phyloP scores from a whole-genome alignment of 2,797 vertebrate genomes.

The Cynodonichthys magdalenae region DNA sequence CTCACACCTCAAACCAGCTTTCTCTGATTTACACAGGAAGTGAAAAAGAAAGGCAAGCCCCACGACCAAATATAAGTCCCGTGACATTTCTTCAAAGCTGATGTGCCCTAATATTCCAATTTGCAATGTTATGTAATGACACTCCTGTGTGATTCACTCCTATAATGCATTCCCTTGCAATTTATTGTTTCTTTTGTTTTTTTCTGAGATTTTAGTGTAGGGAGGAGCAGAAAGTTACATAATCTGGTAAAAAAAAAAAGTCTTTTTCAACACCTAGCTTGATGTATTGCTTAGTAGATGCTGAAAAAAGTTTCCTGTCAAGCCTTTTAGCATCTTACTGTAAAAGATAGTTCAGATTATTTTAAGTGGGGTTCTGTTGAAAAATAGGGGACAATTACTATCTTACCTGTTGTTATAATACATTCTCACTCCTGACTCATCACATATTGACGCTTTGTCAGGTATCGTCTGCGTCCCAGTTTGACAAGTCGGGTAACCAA shows the following conservation, averaged over 20 bases:
- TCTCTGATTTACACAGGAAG: slow-evolving; percentile 52
- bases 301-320: slow-evolving; percentile 1
- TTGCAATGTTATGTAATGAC: slow-evolving; percentile 56
- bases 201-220: slow-evolving; percentile 40
- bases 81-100: slow-evolving; percentile 55
- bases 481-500: too few relatives aligned
- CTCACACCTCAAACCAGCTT: slow-evolving; percentile 35
- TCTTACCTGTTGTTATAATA: too few relatives aligned
- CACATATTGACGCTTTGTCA: too few relatives aligned
- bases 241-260: slow-evolving; percentile 39
- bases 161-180: slow-evolving; percentile 33
- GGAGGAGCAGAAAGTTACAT: slow-evolving; percentile 58
- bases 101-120: slow-evolving; percentile 54
- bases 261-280: slow-evolving; percentile 14
- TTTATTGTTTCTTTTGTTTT: slow-evolving; percentile 30
- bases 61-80: slow-evolving; percentile 64
- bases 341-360: not conserved
- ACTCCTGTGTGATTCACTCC: slow-evolving; percentile 48
- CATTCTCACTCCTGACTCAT: too few relatives aligned
- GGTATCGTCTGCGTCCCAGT: too few relatives aligned
- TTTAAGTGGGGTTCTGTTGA: not conserved
- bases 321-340: not conserved
- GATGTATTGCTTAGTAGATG: slow-evolving; percentile 8
- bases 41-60: slow-evolving; percentile 54
- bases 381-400: too few relatives aligned